A percentile compares a stretch with the other conserved stretches of the same genome.
Conservation (phyloP, 2,888 invertebrate genomes). For the Nomada fucata region DNA sequence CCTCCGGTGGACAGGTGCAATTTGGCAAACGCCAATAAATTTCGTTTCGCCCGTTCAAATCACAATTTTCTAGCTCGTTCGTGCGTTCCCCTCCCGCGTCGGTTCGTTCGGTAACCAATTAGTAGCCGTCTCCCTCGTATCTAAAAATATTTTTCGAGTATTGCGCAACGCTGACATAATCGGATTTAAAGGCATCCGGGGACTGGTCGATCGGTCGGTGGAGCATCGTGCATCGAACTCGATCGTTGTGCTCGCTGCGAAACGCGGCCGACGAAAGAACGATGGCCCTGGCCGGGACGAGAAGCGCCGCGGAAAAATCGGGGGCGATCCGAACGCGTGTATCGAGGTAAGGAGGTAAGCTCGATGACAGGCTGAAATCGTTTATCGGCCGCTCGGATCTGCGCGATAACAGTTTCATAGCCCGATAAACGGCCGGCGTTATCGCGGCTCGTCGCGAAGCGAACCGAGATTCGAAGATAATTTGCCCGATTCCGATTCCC, state of each 20-base stretch:
- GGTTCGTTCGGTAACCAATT: not conserved
- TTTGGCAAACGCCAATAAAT: slow-evolving; percentile 69
- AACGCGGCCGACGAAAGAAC: too few species aligned
- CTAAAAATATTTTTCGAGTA: too few species aligned
- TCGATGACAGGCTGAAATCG: slow-evolving; percentile 33
- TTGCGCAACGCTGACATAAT: too few species aligned
- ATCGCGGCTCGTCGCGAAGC: slow-evolving; percentile 35
- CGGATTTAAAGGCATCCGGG: too few species aligned
- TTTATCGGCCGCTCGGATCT: slow-evolving; percentile 43
- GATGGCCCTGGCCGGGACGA: too few species aligned
- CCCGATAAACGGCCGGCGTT: slow-evolving; percentile 63
- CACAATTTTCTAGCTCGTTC: not conserved
- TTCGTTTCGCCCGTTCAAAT: not conserved
- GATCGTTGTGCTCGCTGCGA: too few species aligned
- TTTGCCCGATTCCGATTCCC: slow-evolving; percentile 43
- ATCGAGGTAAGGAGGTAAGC: slow-evolving; percentile 8
- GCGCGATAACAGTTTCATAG: slow-evolving; percentile 67
- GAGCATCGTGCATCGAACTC: too few species aligned
- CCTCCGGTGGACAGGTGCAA: slow-evolving; percentile 74
- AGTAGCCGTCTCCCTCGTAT: not conserved
- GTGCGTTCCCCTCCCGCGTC: not conserved
- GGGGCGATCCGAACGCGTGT: too few species aligned
- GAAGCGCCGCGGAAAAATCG: too few species aligned
- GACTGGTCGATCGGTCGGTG: too few species aligned
- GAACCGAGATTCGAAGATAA: slow-evolving; percentile 49